These are phyloP conservation scores for Stylophora pistillata DNA, from an alignment of 64 coral and sea anemone species.

Conservation along the genomic window DNA sequence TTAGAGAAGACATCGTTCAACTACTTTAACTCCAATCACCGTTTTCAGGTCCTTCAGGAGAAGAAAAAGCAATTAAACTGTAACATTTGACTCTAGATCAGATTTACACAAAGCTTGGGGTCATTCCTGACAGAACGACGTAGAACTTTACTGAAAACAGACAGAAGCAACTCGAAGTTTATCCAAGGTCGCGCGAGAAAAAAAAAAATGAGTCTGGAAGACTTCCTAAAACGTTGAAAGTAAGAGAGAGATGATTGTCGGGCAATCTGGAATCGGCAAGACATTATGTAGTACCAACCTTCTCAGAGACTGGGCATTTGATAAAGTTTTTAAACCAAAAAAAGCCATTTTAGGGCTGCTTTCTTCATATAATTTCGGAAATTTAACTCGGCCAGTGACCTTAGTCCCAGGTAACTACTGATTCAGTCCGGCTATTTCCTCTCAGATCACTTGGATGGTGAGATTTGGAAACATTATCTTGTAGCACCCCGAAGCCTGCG, in stretches of 20 bases:
- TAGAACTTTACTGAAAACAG: neutral
- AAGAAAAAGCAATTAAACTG: neutral
- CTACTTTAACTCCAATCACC: neutral
- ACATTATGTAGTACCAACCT: no score
- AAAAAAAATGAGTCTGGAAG: neutral
- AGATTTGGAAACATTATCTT: slow-evolving; percentile 15
- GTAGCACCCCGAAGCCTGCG: slow-evolving; percentile 25
- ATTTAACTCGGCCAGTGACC: neutral
- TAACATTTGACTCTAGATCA: no score
- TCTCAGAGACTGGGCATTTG: slow-evolving; percentile 32
- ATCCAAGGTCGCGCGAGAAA: neutral
- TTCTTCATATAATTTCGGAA: slow-evolving; percentile 44
- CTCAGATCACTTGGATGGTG: slow-evolving; percentile 8
- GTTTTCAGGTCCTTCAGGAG: neutral
- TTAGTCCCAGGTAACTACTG: slow-evolving; percentile 30
- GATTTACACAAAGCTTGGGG: slow-evolving; percentile 45
- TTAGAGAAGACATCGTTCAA: neutral
- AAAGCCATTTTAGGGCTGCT: slow-evolving; percentile 4
- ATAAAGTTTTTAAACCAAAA: no score
- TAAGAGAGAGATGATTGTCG: slow-evolving; percentile 38
- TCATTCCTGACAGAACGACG: slow-evolving; percentile 15
- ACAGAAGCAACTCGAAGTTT: no score
- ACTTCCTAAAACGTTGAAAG: neutral
- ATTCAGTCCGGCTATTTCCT: neutral
- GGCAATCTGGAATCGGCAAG: slow-evolving; percentile 56